phyloP scores from a whole-genome alignment of 30 jellyfish, hydroid and myxozoan genomes.

The Catostylus mosaicus region DNA sequence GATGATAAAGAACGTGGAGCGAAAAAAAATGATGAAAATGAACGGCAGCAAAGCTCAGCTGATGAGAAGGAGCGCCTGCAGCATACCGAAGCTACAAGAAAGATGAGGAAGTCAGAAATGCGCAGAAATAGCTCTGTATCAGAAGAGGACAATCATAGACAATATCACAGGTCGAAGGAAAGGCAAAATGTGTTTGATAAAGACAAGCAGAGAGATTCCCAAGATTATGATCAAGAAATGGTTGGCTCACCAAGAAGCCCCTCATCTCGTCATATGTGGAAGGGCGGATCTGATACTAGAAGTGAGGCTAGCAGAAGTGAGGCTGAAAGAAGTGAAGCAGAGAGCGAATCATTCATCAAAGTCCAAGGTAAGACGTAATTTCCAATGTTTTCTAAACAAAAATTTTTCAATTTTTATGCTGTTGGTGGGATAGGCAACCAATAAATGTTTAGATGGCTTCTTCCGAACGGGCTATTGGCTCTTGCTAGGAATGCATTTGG shows the following conservation, averaged over 20 bases:
- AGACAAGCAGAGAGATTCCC: neutral
- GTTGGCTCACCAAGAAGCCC: constrained; percentile 41
- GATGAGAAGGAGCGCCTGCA: neutral
- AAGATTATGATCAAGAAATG: constrained; percentile 9
- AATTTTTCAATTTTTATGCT: neutral
- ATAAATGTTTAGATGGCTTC: too few species aligned
- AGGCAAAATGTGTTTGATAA: neutral
- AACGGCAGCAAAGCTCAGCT: neutral
- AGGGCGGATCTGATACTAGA: constrained; percentile 3
- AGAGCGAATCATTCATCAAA: neutral
- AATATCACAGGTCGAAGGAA: neutral
- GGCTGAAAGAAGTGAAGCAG: constrained; percentile 34
- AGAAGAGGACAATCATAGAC: neutral
- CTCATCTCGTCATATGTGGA: constrained; percentile 35
- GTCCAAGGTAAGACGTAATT: neutral
- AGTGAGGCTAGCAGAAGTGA: constrained; percentile 35
- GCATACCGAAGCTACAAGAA: neutral
- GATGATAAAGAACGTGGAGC: neutral
- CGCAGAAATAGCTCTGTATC: neutral
- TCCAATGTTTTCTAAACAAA: neutral
- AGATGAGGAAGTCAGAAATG: neutral
- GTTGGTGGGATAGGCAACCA: neutral
- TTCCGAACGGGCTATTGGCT: too few species aligned
- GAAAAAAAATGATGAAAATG: neutral
- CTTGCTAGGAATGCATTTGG: too few species aligned